phyloP scores from a whole-genome alignment of 2,888 invertebrate genomes.

The Drosophila paranaensis region DNA sequence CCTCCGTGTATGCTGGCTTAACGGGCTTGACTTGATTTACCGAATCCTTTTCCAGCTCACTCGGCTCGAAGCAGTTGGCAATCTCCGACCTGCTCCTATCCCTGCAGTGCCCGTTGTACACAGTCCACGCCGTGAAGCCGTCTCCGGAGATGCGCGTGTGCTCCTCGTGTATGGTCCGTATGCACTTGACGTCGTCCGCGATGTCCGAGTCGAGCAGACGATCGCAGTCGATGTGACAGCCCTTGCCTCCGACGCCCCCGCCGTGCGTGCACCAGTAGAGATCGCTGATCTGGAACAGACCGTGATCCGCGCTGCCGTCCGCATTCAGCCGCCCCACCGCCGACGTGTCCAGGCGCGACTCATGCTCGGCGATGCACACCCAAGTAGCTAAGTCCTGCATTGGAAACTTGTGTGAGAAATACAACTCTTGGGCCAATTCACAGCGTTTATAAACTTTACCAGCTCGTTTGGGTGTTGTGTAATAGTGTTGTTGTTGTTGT shows the following conservation, averaged over 20 bases:
- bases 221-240: conserved; percentile 87
- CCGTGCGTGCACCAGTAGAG: conserved; percentile 89
- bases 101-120: conserved; percentile 88
- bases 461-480: conserved; percentile 52
- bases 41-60: conserved; percentile 32
- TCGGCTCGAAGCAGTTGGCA: conserved; percentile 68
- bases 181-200: conserved; percentile 88
- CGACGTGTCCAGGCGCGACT: conserved; percentile 89
- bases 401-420: conserved; percentile 86
- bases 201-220: conserved; percentile 89
- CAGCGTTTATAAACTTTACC: conserved; percentile 88
- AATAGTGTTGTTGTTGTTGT: conserved; percentile 42
- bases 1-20: conserved; percentile 3
- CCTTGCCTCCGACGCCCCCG: conserved; percentile 85
- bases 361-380: conserved; percentile 91
- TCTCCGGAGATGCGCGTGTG: conserved; percentile 89
- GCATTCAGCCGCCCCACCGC: conserved; percentile 85
- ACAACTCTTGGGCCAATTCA: conserved; percentile 89
- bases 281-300: conserved; percentile 90
- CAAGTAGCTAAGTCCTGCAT: conserved; percentile 87
- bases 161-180: conserved; percentile 88
- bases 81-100: conserved; percentile 80
- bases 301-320: conserved; percentile 88
- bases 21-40: background rate
- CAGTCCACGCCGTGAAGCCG: conserved; percentile 91